Conservation (phyloP, 2,797 vertebrate genomes). For the Tolypeutes matacus region DNA sequence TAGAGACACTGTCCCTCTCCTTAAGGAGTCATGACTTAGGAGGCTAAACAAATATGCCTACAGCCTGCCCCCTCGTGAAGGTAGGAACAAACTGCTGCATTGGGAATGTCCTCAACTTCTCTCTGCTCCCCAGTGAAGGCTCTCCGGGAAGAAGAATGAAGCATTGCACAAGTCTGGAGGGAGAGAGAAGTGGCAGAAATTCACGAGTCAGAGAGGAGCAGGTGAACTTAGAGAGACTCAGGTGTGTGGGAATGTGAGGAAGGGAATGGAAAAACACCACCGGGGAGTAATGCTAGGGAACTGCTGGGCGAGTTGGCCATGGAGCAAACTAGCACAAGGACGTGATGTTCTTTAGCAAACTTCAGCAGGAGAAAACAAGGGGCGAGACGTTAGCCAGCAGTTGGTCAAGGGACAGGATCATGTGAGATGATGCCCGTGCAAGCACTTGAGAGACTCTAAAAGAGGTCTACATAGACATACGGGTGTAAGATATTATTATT, state of each 20-base stretch:
- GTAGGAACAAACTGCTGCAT: rapidly evolving
- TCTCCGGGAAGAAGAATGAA: not conserved
- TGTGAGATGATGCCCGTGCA: rapidly evolving
- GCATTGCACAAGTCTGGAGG: not conserved
- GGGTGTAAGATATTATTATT: not conserved
- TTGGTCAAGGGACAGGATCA: not conserved
- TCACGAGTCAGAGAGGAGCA: not conserved
- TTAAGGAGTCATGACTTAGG: not conserved
- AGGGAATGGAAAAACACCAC: not conserved
- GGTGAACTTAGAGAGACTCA: not conserved
- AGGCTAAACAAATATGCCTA: not conserved
- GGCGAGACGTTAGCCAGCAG: not conserved
- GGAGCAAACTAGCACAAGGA: not conserved
- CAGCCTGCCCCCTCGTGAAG: rapidly evolving
- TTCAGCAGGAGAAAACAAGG: not conserved
- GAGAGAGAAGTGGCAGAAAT: not conserved
- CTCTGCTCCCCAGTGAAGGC: not conserved
- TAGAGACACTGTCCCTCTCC: not conserved
- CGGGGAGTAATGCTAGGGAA: no score
- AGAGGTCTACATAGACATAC: not conserved
- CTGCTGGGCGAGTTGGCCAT: not conserved
- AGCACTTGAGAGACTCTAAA: not conserved
- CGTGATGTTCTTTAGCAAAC: not conserved
- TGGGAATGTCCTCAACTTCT: not conserved
- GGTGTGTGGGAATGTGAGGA: no score